Evolutionary conservation across 2,113 vertebrate genomes (phyloP), one percentile per base, ranked within the genome.

Genomic region (Murina feae): DNA sequence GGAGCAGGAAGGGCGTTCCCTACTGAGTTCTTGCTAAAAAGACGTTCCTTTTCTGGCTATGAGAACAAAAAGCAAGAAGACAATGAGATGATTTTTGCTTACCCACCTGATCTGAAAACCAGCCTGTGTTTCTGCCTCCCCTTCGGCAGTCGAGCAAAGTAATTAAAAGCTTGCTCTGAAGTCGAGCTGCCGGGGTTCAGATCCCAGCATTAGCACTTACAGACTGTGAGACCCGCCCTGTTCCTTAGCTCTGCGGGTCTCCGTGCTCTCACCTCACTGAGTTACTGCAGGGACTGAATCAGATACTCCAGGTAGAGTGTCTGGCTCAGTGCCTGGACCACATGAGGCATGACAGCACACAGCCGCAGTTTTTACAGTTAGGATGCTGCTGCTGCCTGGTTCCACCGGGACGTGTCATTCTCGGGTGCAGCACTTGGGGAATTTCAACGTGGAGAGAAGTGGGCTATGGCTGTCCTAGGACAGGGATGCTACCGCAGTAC

Each of bases 311-410:
- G 1, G 23, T 0, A 16, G 51, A 23, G 10, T 12, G 21, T 20
- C 42, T 10, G 12, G 47, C 6, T 4, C 6, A 4, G 35, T 1
- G 14, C n/a, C 53, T 10, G 80, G 63, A 4, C 35, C 63, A 20
- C 10, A 17, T 0, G 21, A 9, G n/a, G 32, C 0, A 9, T 0
- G 23, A 32, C 6, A 14, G 53, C 2, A 1, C n/a, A 28, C 2
- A 4, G 86, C 20, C 12, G 49, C 68, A 66, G 47, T n/a, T 6
- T 13, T 2, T 9, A 2, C 0, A 51, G 42, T 11, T 3, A 23
- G 0, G 23, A 28, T 17, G 71, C 25, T 35, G 55, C 37, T 6
- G 39, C 37, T 17, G n/a, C 47, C 68, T 9, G 72, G 71, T 20
- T 6, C 68, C 82, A n/a, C 21, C 30, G 17, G 2, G 1, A 6